Evolutionary conservation across 2,797 vertebrate genomes (phyloP).

Genomic region (Lophura swinhoii): DNA sequence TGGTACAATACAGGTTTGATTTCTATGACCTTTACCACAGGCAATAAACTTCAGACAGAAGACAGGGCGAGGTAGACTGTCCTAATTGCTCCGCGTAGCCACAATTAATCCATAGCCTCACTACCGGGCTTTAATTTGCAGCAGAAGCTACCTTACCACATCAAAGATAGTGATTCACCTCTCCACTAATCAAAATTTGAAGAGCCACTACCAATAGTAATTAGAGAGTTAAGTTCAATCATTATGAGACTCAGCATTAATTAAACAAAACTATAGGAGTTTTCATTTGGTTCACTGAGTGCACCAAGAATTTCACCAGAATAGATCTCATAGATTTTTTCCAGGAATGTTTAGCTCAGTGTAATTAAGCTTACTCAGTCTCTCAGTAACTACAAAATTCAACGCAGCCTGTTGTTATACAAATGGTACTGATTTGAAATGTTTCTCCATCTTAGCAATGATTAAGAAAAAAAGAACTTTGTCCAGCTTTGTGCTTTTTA

Average conservation of each 20-base stretch:
- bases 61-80: not conserved
- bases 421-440: not conserved
- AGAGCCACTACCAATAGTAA: constrained; percentile 65
- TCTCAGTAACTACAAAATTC: not conserved
- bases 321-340: not conserved
- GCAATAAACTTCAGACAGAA: constrained; percentile 42
- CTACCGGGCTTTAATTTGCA: constrained; percentile 42
- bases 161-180: constrained; percentile 67
- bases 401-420: not conserved
- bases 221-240: constrained; percentile 51
- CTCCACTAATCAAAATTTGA: constrained; percentile 65
- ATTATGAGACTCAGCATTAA: constrained; percentile 60
- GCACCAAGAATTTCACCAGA: constrained; percentile 5
- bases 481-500: not conserved
- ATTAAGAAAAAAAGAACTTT: not conserved
- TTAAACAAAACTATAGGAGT: constrained; percentile 46
- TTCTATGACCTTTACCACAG: constrained; percentile 56
- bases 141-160: constrained; percentile 45
- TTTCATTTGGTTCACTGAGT: constrained; percentile 26
- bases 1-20: constrained; percentile 9
- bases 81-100: constrained; percentile 44
- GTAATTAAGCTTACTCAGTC: not conserved
- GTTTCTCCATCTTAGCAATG: not conserved
- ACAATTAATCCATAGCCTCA: constrained; percentile 65
- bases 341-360: not conserved